Evolutionary conservation across 2,888 invertebrate species (phyloP), one percentile per base, ranked within the genome.

Genomic region (Drosophila acutilabella): DNA sequence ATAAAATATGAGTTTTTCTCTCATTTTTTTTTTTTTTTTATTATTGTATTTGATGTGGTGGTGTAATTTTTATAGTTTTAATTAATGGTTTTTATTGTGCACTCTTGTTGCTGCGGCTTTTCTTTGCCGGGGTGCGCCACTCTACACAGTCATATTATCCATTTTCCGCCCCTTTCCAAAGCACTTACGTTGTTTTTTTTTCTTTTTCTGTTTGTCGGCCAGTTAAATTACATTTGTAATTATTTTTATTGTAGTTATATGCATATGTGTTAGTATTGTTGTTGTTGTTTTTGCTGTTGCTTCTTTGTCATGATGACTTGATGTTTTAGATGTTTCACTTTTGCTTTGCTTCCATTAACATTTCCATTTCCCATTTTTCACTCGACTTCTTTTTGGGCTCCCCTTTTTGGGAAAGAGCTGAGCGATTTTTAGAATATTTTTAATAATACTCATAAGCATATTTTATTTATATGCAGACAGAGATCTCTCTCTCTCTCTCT

Each of bases 11-110:
- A 67, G 58, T 64, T 52, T 60, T 64, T 61, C 62, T 66, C 48
- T 54, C 53, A 16, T 41, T 36, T 20, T 41, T 36, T 36, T n/a
- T 26, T 10, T 10, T 33, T 36, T 10, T 36, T 36, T 36, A 13
- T 36, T 36, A 36, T 36, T 64, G 64, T 60, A 41, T 45, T 14
- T 64, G 56, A 51, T 71, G 61, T 60, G 57, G 65, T 65, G 69
- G 78, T 86, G 80, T 81, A 90, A 81, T 83, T 86, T 85, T 84
- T 87, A 89, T 89, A 87, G 89, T 87, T 87, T 89, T 86, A 86
- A 86, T 86, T 86, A 86, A 87, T 86, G 89, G 84, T 72, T 84
- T 84, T 83, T 84, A 72, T 69, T 74, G 57, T 62, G 38, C 47
- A 40, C 56, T 71, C 74, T 71, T 60, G 57, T 59, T 76, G 57